phyloP scores from a whole-genome alignment of 2,797 vertebrate genomes.

The Esox masquinongy region DNA sequence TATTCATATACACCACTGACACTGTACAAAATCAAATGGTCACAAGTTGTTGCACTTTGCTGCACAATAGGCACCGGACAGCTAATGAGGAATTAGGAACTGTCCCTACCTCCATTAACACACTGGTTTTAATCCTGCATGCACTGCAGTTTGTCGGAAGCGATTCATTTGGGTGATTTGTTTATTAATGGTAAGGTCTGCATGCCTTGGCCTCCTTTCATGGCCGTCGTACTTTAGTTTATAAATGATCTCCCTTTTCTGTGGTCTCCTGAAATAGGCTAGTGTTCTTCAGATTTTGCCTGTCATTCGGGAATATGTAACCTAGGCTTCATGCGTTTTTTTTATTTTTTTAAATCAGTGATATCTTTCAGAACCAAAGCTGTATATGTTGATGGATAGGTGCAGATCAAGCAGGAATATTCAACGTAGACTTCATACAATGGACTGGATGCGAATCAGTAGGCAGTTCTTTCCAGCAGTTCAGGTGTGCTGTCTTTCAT shows the following conservation, averaged over 20 bases:
- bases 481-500: constrained; percentile 21
- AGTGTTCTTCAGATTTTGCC: not conserved
- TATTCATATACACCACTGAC: constrained; percentile 46
- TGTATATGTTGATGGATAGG: not conserved
- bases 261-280: not conserved
- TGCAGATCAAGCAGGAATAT: not conserved
- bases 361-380: not conserved
- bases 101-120: not conserved
- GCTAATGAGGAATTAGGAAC: not conserved
- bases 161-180: not conserved
- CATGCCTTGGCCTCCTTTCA: not conserved
- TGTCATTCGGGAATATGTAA: not conserved
- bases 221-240: not conserved
- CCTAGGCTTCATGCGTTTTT: not conserved
- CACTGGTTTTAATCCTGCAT: not conserved
- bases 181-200: not conserved
- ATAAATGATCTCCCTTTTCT: not conserved
- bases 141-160: not conserved
- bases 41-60: not conserved
- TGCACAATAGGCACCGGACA: not conserved
- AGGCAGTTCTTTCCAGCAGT: not conserved
- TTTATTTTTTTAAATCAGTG: not conserved
- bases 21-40: not conserved
- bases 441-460: constrained; percentile 3
- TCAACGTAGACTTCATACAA: not conserved